Evolutionary conservation across 2,113 vertebrate genomes (phyloP).

Genomic region (Oceanites oceanicus): DNA sequence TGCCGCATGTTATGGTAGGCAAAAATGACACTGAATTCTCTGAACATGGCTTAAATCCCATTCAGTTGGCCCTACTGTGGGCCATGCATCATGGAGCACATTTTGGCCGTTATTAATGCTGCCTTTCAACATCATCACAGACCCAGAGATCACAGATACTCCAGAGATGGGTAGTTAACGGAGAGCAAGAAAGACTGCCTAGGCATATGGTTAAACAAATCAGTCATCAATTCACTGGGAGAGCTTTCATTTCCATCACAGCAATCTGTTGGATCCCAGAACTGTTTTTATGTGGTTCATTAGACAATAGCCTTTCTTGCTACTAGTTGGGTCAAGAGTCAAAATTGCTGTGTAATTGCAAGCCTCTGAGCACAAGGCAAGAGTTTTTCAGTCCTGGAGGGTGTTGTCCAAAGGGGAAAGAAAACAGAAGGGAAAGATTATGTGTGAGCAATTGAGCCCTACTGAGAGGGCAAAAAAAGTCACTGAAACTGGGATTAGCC

Average conservation of each 20-base stretch:
- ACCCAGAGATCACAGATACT: background rate
- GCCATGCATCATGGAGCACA: background rate
- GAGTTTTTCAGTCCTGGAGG: conserved; percentile 43
- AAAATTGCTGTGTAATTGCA: conserved; percentile 55
- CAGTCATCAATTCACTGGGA: conserved; percentile 10
- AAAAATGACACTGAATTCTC: background rate
- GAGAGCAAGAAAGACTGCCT: background rate
- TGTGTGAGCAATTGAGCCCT: conserved; percentile 21
- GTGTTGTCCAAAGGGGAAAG: background rate
- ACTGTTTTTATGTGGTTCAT: conserved; percentile 26
- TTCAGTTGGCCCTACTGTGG: background rate
- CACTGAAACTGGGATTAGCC: conserved; percentile 49
- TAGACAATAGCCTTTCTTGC: conserved; percentile 32
- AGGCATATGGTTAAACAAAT: background rate
- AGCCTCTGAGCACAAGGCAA: conserved; percentile 13
- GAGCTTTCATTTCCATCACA: conserved; percentile 3
- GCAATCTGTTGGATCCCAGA: background rate
- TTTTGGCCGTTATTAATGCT: background rate
- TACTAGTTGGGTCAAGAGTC: conserved; percentile 32
- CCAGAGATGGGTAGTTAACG: background rate
- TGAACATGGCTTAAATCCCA: background rate
- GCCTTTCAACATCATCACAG: background rate
- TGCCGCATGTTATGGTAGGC: background rate
- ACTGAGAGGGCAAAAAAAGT: background rate
- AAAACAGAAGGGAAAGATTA: conserved; percentile 51